Conservation (phyloP, 2,113 vertebrate genomes). For the Dicerorhinus sumatrensis region DNA sequence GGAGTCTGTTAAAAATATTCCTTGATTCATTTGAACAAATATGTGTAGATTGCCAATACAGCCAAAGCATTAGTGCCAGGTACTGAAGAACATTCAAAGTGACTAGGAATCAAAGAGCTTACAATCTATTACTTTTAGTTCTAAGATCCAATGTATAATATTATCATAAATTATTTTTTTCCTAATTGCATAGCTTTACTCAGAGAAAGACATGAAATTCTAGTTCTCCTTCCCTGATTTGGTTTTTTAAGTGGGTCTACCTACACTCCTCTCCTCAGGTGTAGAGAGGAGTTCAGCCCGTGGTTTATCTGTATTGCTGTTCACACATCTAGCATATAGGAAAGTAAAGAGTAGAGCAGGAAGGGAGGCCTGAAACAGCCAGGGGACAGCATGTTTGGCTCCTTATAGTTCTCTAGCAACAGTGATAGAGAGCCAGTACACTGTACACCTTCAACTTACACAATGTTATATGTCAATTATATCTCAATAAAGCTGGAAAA, state of each 20-base stretch:
- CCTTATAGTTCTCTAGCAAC: neutral
- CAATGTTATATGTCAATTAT: neutral
- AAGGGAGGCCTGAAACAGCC: neutral
- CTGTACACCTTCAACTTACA: neutral
- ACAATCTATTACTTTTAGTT: neutral
- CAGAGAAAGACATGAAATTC: neutral
- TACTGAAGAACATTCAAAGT: neutral
- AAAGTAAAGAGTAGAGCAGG: neutral
- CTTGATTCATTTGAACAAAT: conserved; percentile 3
- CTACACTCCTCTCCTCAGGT: neutral
- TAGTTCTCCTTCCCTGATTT: neutral
- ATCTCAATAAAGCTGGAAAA: neutral
- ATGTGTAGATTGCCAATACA: neutral
- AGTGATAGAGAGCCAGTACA: neutral
- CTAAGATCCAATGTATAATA: neutral
- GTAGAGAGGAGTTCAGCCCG: neutral
- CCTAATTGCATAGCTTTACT: neutral
- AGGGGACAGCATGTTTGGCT: neutral
- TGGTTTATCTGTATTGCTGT: neutral
- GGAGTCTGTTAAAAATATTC: neutral
- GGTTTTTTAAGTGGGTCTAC: neutral
- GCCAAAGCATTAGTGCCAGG: neutral
- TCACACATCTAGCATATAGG: neutral
- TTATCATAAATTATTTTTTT: neutral
- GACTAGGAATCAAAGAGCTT: conserved; percentile 10